These are phyloP conservation scores for Frankliniella fusca DNA, from an alignment of 2,888 invertebrate species.

Conservation along the genomic window DNA sequence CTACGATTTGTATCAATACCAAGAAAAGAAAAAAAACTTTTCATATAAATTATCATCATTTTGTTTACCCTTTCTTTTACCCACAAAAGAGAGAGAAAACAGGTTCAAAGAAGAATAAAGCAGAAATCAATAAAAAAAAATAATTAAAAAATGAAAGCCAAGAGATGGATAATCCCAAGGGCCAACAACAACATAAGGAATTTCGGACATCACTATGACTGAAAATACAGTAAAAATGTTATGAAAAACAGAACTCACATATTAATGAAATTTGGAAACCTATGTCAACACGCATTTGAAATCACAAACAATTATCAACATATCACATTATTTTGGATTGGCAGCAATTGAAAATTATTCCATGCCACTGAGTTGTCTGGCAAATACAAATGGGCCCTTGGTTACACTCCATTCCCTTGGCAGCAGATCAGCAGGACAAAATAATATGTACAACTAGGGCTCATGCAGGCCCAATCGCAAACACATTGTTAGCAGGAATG, in stretches of 20 bases:
- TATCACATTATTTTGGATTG: conserved; percentile 2
- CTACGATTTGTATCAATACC: neutral
- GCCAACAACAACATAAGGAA: no score
- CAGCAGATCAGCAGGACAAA: neutral
- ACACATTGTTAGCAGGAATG: neutral
- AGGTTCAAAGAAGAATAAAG: neutral
- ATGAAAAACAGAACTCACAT: no score
- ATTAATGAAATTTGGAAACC: no score
- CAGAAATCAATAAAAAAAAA: neutral
- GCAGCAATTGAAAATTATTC: neutral
- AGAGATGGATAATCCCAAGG: no score
- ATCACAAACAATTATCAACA: neutral
- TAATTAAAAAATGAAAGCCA: neutral
- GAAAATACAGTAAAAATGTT: no score
- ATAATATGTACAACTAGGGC: conserved; percentile 14
- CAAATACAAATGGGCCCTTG: neutral
- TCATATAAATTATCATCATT: neutral
- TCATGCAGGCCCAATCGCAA: conserved; percentile 19
- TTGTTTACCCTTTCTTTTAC: no score
- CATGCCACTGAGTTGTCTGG: neutral
- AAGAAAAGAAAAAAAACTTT: neutral
- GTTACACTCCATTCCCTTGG: neutral
- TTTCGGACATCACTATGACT: no score
- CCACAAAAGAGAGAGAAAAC: neutral
- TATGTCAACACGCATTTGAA: no score